A percentile compares a stretch with the other conserved stretches of the same genome.
Conservation (phyloP, 2,113 vertebrate genomes). For the Petrocephalus microphthalmus region DNA sequence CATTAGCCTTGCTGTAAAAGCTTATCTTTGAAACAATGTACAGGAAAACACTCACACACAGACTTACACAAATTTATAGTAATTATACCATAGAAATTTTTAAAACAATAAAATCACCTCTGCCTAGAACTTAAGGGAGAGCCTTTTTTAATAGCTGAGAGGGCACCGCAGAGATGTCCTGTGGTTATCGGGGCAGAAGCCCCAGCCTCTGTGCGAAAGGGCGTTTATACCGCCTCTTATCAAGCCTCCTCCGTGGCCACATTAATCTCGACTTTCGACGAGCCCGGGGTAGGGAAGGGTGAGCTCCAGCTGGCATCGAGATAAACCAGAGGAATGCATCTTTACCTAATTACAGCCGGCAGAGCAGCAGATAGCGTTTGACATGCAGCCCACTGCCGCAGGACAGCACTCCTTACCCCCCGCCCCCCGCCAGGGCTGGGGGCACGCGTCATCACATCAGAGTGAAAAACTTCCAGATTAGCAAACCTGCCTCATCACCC, state of each 20-base stretch:
- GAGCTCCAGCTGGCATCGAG: slow-evolving; percentile 17
- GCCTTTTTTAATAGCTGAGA: not conserved
- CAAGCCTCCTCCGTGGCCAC: slow-evolving; percentile 39
- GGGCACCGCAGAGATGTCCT: not conserved
- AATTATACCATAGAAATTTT: not conserved
- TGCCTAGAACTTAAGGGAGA: not conserved
- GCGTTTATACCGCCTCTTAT: slow-evolving; percentile 30
- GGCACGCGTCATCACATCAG: slow-evolving; percentile 50
- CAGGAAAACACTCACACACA: not conserved
- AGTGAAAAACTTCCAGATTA: slow-evolving; percentile 67
- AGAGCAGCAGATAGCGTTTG: not conserved
- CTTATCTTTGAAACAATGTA: not conserved
- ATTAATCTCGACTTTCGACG: slow-evolving; percentile 57
- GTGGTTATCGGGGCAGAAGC: not conserved
- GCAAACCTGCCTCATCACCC: slow-evolving; percentile 62
- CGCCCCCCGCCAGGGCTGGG: not conserved
- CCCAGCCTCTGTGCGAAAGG: not conserved
- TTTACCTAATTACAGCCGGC: slow-evolving; percentile 56
- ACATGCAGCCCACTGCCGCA: not conserved
- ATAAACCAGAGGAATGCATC: slow-evolving; percentile 36
- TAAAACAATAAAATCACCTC: not conserved
- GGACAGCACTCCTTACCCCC: not conserved
- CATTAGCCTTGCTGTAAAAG: not conserved
- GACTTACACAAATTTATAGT: not conserved
- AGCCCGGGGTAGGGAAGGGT: slow-evolving; percentile 41